Conservation (phyloP, 2,113 vertebrate genomes). For the Ceyx melanurus region DNA sequence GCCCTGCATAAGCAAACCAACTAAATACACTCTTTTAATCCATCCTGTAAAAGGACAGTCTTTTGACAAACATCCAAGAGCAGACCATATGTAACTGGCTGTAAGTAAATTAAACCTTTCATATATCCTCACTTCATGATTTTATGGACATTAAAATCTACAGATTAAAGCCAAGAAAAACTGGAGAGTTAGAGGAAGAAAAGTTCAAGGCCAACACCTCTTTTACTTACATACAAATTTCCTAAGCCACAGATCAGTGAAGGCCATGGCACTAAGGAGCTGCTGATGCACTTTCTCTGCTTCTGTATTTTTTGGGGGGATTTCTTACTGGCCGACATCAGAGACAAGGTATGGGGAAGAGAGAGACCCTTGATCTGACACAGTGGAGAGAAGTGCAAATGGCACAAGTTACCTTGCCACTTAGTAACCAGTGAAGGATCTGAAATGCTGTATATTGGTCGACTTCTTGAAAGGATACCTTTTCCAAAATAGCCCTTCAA, state of each 20-base stretch:
- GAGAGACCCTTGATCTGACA: not conserved
- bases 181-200: rapidly evolving
- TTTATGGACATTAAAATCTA: not conserved
- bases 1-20: not conserved
- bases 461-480: conserved; percentile 89
- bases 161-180: not conserved
- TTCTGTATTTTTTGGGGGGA: not conserved
- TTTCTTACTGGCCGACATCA: not conserved
- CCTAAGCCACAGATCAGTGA: not conserved
- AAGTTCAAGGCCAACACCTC: not conserved
- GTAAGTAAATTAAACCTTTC: not conserved
- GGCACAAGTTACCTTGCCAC: conserved; percentile 81
- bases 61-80: not conserved
- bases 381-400: not conserved
- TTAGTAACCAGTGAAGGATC: conserved; percentile 68
- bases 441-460: conserved; percentile 83
- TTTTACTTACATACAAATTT: not conserved
- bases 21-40: not conserved
- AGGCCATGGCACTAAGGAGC: not conserved
- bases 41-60: not conserved
- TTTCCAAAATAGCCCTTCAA: conserved; percentile 93
- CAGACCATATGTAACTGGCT: not conserved
- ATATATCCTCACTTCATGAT: not conserved
- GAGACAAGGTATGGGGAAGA: not conserved
- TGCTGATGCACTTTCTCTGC: not conserved